phyloP scores from a whole-genome alignment of 1,140 invertebrate species.

The Cyrtorhinus lividipennis region DNA sequence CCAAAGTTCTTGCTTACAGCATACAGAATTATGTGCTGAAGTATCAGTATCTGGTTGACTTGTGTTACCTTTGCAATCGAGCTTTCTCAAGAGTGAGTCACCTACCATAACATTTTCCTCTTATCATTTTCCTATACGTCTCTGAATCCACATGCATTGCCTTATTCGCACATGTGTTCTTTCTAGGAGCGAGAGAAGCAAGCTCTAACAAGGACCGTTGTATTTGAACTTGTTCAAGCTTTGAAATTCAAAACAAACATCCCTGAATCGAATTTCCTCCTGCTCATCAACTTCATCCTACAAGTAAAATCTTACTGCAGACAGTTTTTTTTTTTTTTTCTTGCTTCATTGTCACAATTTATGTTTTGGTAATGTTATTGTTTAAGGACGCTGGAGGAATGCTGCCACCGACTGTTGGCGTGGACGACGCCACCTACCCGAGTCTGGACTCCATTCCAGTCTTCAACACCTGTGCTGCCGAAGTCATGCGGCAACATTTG shows the following conservation, averaged over 20 bases:
- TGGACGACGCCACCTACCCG: constrained; percentile 33
- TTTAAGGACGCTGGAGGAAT: constrained; percentile 62
- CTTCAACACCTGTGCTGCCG: constrained; percentile 72
- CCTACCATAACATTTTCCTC: too few relatives aligned
- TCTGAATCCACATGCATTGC: too few relatives aligned
- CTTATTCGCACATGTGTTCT: background rate
- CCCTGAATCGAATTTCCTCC: constrained; percentile 85
- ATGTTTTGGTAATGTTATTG: background rate
- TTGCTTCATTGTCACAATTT: background rate
- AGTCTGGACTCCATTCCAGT: constrained; percentile 37
- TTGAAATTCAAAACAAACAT: constrained; percentile 88
- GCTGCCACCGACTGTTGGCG: constrained; percentile 44
- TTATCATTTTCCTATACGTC: too few relatives aligned
- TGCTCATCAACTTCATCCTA: constrained; percentile 75
- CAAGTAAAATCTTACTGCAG: constrained; percentile 35
- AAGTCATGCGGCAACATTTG: constrained; percentile 82
- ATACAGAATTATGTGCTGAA: constrained; percentile 78
- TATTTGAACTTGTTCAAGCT: constrained; percentile 87
- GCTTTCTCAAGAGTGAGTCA: constrained; percentile 62
- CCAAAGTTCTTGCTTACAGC: constrained; percentile 80
- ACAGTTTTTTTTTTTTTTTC: background rate
- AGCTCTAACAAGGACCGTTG: constrained; percentile 72
- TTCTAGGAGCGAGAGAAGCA: constrained; percentile 82
- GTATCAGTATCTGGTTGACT: constrained; percentile 69
- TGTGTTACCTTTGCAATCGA: constrained; percentile 78